These are phyloP conservation scores for Epistrophe eligans DNA, from an alignment of 2,888 invertebrate species.

Conservation along the genomic window DNA sequence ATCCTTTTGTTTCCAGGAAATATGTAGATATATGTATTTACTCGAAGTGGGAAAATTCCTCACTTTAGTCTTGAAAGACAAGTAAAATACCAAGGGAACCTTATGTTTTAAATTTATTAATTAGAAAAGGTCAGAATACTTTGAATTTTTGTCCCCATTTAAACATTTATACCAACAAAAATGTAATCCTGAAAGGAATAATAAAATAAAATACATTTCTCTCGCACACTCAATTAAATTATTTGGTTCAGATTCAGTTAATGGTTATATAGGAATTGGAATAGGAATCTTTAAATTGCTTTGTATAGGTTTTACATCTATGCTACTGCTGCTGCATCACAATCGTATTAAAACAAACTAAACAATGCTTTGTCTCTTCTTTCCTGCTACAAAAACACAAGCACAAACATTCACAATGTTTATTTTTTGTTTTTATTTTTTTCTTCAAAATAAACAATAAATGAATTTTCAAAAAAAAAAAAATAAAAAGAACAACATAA, in stretches of 20 bases:
- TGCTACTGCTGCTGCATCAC: constrained; percentile 41
- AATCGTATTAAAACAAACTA: neutral
- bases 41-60: neutral
- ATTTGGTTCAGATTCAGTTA: neutral
- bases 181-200: neutral
- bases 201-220: neutral
- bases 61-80: neutral
- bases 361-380: constrained; percentile 33
- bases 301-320: neutral
- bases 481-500: constrained; percentile 50
- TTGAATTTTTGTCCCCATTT: neutral
- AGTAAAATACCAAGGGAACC: neutral
- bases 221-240: neutral
- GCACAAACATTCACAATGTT: constrained; percentile 35
- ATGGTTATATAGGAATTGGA: neutral
- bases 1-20: neutral
- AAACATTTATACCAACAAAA: neutral
- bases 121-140: neutral
- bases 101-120: neutral
- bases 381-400: constrained; percentile 42
- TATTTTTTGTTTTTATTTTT: neutral
- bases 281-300: neutral
- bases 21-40: neutral
- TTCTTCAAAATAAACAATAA: constrained; percentile 30
- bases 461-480: constrained; percentile 24